A percentile compares a stretch with the other conserved stretches of the same genome.
These are phyloP conservation scores for Emesis furor DNA, from an alignment of 2,888 invertebrate genomes.

Conservation along the genomic window DNA sequence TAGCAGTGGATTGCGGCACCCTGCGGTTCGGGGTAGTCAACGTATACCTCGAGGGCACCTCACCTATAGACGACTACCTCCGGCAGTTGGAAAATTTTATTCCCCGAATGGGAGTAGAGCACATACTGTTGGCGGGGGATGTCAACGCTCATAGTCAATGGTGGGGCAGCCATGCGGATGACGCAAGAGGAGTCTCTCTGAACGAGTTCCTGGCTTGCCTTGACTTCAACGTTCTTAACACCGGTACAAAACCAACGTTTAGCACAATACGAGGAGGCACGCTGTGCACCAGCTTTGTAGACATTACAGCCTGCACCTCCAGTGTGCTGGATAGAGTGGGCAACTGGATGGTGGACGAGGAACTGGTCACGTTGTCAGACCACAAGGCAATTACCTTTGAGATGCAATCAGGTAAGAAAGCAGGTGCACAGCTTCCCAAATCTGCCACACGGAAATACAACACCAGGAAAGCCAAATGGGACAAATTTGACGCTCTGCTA, in stretches of 20 bases:
- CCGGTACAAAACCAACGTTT: background rate
- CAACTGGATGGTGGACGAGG: background rate
- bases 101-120: background rate
- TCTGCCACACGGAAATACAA: too few species aligned
- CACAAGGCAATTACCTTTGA: too few species aligned
- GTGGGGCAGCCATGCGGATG: background rate
- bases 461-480: too few species aligned
- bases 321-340: background rate
- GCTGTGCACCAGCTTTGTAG: background rate
- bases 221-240: background rate
- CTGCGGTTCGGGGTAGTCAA: background rate
- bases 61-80: background rate
- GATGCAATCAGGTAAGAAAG: too few species aligned
- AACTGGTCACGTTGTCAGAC: too few species aligned
- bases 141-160: background rate
- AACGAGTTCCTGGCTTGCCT: background rate
- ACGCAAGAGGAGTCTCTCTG: background rate
- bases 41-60: background rate
- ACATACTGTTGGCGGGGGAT: background rate
- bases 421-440: too few species aligned
- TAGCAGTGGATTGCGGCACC: background rate
- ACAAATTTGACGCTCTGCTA: too few species aligned
- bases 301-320: background rate
- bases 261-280: background rate
- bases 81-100: background rate